A percentile compares a stretch with the other conserved stretches of the same genome.
phyloP scores from a whole-genome alignment of 2,113 vertebrate genomes.

The Lethenteron camtschaticum region DNA sequence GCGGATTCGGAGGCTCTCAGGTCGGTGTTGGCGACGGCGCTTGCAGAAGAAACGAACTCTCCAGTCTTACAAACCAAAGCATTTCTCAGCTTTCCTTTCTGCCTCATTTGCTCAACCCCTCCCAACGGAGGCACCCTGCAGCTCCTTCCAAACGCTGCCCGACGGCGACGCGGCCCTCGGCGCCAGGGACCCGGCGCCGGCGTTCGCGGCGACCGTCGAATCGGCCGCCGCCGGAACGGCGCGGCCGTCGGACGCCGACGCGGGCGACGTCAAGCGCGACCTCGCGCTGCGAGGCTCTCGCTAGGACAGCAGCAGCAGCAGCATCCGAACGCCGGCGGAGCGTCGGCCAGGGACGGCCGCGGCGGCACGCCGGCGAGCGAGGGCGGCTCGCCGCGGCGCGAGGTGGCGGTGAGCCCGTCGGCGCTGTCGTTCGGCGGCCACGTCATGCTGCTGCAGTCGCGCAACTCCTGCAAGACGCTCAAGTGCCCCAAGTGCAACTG shows the following conservation, averaged over 20 bases:
- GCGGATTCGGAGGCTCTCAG: conserved; percentile 3
- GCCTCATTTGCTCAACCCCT: conserved; percentile 13
- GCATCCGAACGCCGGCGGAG: not conserved
- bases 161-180: not conserved
- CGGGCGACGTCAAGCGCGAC: conserved; percentile 9
- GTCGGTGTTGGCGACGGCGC: conserved; percentile 9
- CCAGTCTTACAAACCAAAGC: conserved; percentile 17
- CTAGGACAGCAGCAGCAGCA: not conserved
- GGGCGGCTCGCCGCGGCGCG: not conserved
- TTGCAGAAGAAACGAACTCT: conserved; percentile 17
- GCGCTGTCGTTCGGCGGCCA: conserved; percentile 18
- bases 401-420: not conserved
- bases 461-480: conserved; percentile 28
- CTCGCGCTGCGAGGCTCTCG: not conserved
- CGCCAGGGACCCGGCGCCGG: not conserved
- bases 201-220: too few species aligned
- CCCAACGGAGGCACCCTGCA: conserved; percentile 13
- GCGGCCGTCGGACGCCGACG: conserved; percentile 10
- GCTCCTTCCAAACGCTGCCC: not conserved
- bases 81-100: conserved; percentile 12
- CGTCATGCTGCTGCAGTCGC: conserved; percentile 24
- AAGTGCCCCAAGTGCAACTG: conserved; percentile 34
- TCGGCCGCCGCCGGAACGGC: too few species aligned
- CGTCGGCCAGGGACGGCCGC: not conserved
- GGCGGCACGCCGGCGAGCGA: not conserved